Conservation (phyloP, 30 jellyfish, hydroid and myxozoan genomes). For the Hydractinia symbiolongicarpus region DNA sequence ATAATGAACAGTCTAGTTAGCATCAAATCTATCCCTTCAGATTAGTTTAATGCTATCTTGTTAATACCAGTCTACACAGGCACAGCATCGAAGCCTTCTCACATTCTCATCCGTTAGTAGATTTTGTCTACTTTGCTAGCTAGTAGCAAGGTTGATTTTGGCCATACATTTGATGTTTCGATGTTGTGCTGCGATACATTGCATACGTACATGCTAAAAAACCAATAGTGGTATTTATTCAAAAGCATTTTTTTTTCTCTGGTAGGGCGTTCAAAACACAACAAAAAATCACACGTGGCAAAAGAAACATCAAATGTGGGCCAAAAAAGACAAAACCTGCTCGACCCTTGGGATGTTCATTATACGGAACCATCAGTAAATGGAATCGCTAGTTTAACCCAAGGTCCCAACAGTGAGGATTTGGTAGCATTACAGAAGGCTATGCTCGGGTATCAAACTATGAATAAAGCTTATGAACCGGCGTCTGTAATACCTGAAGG, state of each 20-base stretch:
- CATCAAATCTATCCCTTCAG: no score
- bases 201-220: background rate
- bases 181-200: conserved; percentile 4
- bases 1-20: no score
- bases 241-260: background rate
- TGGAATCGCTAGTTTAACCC: conserved; percentile 28
- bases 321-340: conserved; percentile 27
- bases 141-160: background rate
- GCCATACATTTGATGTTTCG: conserved; percentile 15
- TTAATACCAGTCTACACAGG: no score
- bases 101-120: no score
- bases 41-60: no score
- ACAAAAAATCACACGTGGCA: conserved; percentile 9
- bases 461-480: conserved; percentile 38
- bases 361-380: conserved; percentile 26
- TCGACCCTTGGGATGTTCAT: conserved; percentile 35
- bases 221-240: background rate
- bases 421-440: conserved; percentile 24
- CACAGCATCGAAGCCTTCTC: no score
- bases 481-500: conserved; percentile 26
- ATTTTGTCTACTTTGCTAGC: no score
- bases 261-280: conserved; percentile 28
- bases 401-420: conserved; percentile 35
- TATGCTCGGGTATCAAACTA: conserved; percentile 26
- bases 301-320: conserved; percentile 25